Base-by-base conservation (phyloP, 2,113 vertebrate species). In the Cephalophus harveyi region DNA sequence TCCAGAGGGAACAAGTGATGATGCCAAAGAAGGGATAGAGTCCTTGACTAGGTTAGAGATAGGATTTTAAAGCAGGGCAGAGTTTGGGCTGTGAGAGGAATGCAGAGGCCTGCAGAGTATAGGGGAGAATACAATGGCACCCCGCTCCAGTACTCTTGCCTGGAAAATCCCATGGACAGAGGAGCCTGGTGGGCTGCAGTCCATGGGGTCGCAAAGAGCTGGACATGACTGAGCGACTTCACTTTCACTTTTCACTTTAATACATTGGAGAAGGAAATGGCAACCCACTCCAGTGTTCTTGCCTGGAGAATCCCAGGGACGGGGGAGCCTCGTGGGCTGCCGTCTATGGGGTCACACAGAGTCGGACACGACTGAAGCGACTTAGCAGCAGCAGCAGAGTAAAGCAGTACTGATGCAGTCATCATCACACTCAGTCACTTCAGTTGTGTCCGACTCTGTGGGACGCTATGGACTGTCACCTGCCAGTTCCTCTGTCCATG, bases 341-440 rank as follows among this genome's bases (percentile, higher is more conserved):
- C 2, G 2, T 14, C 59, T 60, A 0, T 60, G 59, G 59, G 27
- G 28, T 60, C 28, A 0, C 59, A 30, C 28, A 60, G 25, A 60
- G 59, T 30, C 1, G 1, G 13, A 15, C 59, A 30, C 2, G 12
- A 60, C 59, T 60, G 59, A 14, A 14, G 59, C 0, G 2, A 62
- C 59, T 62, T 6, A 62, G 55, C 55, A 30, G 27, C 59, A 28
- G 59, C 59, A 62, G 14, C 76, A 5, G 43, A 3, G n/a, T 28
- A 1, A 11, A 19, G 33, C 17, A 16, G 5, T 30, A 13, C 13
- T 23, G 50, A 36, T 6, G 6, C 6, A 67, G 62, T 64, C 62
- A n/a, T 64, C 15, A 64, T 17, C 62, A 64, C 0, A 8, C 64
- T 71, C 33, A 5, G n/a, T 21, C 17, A 36, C 64, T 21, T 36